Evolutionary conservation across 2,888 invertebrate genomes (phyloP), one percentile per base, ranked within the genome.

Genomic region (Congeria kusceri): DNA sequence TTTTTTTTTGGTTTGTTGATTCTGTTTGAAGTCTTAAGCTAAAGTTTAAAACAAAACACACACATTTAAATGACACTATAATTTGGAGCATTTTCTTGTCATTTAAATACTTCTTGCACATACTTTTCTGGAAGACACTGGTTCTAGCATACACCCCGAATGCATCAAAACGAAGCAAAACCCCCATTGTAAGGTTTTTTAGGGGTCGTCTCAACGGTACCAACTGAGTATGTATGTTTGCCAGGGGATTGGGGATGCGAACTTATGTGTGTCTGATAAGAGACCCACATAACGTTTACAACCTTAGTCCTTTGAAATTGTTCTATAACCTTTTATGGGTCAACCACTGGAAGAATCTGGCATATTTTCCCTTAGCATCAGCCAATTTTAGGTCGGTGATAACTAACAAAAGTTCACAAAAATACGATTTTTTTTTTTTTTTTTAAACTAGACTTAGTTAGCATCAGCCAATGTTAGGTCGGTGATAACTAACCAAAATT

Each of bases 341-440:
- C 39, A 23, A 47, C 13, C 57, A 66, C 65, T 76, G 76, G 80
- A 66, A 80, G 76, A 69, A 62, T 69, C 80, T 77, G 65, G 80
- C 76, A 73, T 76, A 68, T 73, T 32, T 29, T 25, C 63, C 28
- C 46, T 59, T 73, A 76, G 76, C 80, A 76, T 70, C 73, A 69
- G 76, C 80, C 80, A 80, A 80, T 49, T 80, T 80, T 66, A 80
- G 80, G 80, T 80, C 73, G 76, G 63, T 80, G 80, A 67, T 80
- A 76, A 80, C 76, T 80, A 77, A 75, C 75, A 44, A 75, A 75
- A 68, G 15, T 39, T 3, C 15, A 46, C 25, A 20, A n/a, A 20
- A 32, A 25, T 27, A 56, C 59, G 9, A 27, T 59, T 27, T 5
- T 13, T 3, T 27, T 13, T 20, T 18, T 27, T 25, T 4, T 13